Evolutionary conservation across 2,113 vertebrate genomes (phyloP).

Genomic region (Nymphicus hollandicus): DNA sequence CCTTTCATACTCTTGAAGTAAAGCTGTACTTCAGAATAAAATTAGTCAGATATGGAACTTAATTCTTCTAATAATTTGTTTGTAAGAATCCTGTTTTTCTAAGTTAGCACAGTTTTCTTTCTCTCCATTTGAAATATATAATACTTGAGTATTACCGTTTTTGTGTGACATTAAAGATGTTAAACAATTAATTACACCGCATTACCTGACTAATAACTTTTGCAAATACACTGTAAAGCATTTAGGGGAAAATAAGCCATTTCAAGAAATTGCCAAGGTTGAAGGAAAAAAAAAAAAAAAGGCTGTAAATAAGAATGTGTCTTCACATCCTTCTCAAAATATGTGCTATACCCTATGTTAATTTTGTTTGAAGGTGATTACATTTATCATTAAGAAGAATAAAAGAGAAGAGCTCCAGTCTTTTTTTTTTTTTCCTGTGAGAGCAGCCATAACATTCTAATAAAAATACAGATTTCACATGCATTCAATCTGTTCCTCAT

Average conservation of each 20-base stretch:
- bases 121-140: conserved; percentile 2
- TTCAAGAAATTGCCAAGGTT: background rate
- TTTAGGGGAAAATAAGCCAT: background rate
- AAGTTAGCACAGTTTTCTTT: background rate
- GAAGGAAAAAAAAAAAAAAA: background rate
- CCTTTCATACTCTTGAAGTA: conserved; percentile 59
- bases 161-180: background rate
- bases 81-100: background rate
- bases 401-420: background rate
- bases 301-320: background rate
- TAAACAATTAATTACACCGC: background rate
- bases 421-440: background rate
- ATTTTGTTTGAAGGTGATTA: background rate
- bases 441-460: background rate
- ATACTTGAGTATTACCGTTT: background rate
- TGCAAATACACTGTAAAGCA: background rate
- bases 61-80: conserved; percentile 2
- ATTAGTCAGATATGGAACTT: conserved; percentile 3
- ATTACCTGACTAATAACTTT: background rate
- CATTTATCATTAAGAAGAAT: background rate
- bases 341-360: background rate
- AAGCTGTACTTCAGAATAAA: conserved; percentile 52
- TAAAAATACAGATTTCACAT: background rate
- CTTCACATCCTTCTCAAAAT: background rate
- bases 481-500: background rate